phyloP scores from a whole-genome alignment of 2,113 vertebrate genomes.

The Forbesichthys papilliferus region DNA sequence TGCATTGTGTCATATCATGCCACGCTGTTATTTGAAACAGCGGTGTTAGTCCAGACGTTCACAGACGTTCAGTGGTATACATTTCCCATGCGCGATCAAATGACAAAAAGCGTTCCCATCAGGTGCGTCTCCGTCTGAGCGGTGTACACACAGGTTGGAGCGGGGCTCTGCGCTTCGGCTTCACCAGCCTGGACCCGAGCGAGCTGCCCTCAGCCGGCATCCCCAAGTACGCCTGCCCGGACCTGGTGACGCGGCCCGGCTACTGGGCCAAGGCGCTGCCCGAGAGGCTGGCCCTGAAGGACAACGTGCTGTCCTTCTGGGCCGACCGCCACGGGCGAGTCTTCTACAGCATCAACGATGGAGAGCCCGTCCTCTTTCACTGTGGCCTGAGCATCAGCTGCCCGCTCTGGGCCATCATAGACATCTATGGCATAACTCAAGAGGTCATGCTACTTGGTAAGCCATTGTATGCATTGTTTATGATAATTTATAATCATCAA shows the following conservation, averaged over 20 bases:
- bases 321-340: constrained; percentile 93
- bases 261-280: constrained; percentile 99
- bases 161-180: constrained; percentile 94
- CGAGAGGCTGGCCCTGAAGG: constrained; percentile 89
- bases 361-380: constrained; percentile 95
- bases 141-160: constrained; percentile 96
- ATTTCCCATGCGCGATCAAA: not conserved
- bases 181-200: constrained; percentile 91
- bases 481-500: not conserved
- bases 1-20: too few species aligned
- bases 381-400: constrained; percentile 94
- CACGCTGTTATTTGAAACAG: too few species aligned
- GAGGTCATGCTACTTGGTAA: constrained; percentile 95
- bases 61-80: too few species aligned
- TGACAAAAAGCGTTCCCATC: not conserved
- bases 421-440: constrained; percentile 97
- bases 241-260: constrained; percentile 92
- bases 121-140: constrained; percentile 88
- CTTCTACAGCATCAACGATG: constrained; percentile 96
- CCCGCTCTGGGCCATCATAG: constrained; percentile 96
- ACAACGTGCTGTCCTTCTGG: constrained; percentile 97
- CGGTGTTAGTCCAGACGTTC: too few species aligned
- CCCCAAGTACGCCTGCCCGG: constrained; percentile 97
- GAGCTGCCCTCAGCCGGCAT: constrained; percentile 89
- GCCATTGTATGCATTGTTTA: constrained; percentile 16